Percentiles rank a stretch among this genome's conserved stretches.
Conservation (phyloP, 2,797 vertebrate species). For the Microtus californicus region DNA sequence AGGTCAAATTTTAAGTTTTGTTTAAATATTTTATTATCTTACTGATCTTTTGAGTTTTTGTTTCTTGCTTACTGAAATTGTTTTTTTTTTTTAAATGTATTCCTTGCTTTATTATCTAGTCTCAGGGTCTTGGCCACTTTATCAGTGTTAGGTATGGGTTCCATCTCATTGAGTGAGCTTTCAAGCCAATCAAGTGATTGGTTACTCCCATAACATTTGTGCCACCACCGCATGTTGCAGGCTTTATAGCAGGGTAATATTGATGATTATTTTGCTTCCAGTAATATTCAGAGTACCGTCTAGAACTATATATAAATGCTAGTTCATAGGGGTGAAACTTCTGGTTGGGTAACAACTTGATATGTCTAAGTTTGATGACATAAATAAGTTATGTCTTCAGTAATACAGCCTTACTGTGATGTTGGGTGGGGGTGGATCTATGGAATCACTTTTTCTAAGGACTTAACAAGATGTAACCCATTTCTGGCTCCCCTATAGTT, state of each 20-base stretch:
- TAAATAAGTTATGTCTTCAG: neutral
- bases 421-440: neutral
- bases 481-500: neutral
- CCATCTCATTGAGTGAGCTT: neutral
- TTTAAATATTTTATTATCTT: neutral
- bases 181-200: neutral
- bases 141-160: neutral
- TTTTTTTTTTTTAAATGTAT: neutral
- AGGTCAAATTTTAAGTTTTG: constrained; percentile 18
- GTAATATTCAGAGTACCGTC: neutral
- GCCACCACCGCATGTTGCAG: neutral
- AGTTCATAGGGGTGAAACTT: neutral
- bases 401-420: neutral
- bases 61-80: constrained; percentile 3
- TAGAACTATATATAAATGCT: neutral
- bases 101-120: constrained; percentile 21
- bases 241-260: neutral
- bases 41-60: neutral
- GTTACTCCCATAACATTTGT: neutral
- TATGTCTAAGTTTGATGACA: neutral
- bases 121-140: neutral
- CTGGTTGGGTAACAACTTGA: neutral
- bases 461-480: neutral
- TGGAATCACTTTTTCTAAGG: neutral
- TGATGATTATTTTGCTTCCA: neutral